Conservation (phyloP, 2,797 vertebrate genomes). For the Poeciliopsis gracilis region DNA sequence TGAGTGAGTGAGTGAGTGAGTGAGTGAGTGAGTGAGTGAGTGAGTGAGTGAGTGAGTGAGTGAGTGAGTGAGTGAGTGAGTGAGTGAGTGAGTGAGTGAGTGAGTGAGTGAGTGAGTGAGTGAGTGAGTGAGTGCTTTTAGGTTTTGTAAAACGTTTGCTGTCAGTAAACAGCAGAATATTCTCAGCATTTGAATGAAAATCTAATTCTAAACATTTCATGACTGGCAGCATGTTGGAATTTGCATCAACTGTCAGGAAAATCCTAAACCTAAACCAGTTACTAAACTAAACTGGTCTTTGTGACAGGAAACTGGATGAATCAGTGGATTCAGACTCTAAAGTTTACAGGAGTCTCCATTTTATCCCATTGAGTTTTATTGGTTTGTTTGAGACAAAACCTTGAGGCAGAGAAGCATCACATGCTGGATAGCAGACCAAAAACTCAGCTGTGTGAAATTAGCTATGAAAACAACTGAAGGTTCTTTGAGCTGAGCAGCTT, state of each 20-base stretch:
- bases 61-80: no score
- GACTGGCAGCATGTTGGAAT: background rate
- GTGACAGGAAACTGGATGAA: background rate
- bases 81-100: no score
- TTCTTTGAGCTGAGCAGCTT: background rate
- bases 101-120: no score
- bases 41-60: no score
- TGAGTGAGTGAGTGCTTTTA: background rate
- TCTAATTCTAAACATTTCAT: background rate
- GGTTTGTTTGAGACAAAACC: background rate
- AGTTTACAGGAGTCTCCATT: background rate
- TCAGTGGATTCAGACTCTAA: background rate
- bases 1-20: no score
- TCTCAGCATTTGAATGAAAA: background rate
- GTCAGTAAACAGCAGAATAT: background rate
- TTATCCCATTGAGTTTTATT: background rate
- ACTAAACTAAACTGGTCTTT: background rate
- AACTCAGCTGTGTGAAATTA: constrained; percentile 2
- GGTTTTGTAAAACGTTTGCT: background rate
- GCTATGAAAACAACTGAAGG: constrained; percentile 1
- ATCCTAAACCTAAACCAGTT: background rate
- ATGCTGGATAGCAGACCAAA: background rate
- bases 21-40: no score
- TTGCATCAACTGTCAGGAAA: background rate
- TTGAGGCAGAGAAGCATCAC: background rate